phyloP scores from a whole-genome alignment of 2,888 invertebrate genomes.

The Ctena decussata region DNA sequence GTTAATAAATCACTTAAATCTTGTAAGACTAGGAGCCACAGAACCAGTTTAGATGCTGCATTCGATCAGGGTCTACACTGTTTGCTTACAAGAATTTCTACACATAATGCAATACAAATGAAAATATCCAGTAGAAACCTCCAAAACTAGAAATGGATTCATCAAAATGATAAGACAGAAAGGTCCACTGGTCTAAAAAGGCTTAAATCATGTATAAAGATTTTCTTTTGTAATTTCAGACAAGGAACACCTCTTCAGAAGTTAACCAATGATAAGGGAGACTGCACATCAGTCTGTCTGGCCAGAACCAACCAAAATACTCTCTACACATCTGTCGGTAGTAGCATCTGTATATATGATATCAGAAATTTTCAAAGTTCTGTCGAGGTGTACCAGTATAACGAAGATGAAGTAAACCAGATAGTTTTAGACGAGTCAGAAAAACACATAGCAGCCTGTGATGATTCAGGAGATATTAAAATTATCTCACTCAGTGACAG shows the following conservation, averaged over 20 bases:
- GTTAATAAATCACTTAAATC: too few relatives aligned
- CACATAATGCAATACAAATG: too few relatives aligned
- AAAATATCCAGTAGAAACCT: too few relatives aligned
- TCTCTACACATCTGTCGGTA: conserved; percentile 80
- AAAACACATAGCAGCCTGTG: conserved; percentile 82
- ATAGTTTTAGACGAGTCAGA: conserved; percentile 82
- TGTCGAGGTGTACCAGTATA: conserved; percentile 72
- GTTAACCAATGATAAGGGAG: conserved; percentile 67
- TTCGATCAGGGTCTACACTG: too few relatives aligned
- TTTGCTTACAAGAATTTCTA: too few relatives aligned
- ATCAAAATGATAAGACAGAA: too few relatives aligned
- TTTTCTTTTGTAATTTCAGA: not conserved
- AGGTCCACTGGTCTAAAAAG: too few relatives aligned
- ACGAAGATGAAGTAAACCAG: conserved; percentile 85
- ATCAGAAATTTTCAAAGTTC: conserved; percentile 70
- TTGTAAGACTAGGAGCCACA: too few relatives aligned
- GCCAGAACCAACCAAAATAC: conserved; percentile 76
- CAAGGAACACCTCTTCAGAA: conserved; percentile 70
- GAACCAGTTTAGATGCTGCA: too few relatives aligned
- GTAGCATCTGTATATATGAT: conserved; percentile 77
- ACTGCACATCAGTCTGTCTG: conserved; percentile 81
- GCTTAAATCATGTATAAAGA: too few relatives aligned
- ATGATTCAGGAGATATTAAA: conserved; percentile 85
- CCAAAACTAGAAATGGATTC: too few relatives aligned
- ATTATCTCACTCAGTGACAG: conserved; percentile 81